phyloP scores from a whole-genome alignment of 2,888 invertebrate genomes.

The Cylindroiulus punctatus region DNA sequence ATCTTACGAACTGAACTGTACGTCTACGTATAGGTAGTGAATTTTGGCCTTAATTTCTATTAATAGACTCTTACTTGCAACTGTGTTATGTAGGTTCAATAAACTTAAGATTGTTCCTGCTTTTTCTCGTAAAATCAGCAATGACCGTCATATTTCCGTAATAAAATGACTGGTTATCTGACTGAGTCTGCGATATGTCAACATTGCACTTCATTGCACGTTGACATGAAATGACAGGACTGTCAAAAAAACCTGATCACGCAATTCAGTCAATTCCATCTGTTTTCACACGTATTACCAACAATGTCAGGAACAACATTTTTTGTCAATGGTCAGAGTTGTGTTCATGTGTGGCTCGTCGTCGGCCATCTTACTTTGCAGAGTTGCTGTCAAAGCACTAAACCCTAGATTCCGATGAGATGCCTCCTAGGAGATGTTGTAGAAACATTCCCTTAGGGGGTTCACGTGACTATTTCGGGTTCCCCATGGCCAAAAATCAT shows the following conservation, averaged over 20 bases:
- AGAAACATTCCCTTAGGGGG: background rate
- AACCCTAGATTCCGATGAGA: background rate
- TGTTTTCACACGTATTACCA: background rate
- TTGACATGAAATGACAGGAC: background rate
- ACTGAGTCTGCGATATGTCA: background rate
- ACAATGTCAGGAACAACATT: background rate
- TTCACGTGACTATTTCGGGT: background rate
- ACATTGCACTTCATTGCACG: background rate
- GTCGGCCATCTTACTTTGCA: background rate
- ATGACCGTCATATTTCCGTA: background rate
- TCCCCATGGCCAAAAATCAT: conserved; percentile 11
- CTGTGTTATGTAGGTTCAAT: background rate
- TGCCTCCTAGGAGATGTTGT: background rate
- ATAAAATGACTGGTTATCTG: background rate
- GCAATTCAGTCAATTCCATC: background rate
- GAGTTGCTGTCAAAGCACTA: background rate
- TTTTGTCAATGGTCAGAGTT: background rate
- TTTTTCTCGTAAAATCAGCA: background rate
- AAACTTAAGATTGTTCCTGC: background rate
- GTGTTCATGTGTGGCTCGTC: background rate
- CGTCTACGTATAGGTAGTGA: too few species aligned
- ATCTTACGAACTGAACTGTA: too few species aligned
- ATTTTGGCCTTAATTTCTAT: too few species aligned
- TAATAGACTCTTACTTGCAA: too few species aligned
- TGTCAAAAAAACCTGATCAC: background rate